Evolutionary conservation across 2,888 invertebrate species (phyloP).

Genomic region (Leucoma salicis): DNA sequence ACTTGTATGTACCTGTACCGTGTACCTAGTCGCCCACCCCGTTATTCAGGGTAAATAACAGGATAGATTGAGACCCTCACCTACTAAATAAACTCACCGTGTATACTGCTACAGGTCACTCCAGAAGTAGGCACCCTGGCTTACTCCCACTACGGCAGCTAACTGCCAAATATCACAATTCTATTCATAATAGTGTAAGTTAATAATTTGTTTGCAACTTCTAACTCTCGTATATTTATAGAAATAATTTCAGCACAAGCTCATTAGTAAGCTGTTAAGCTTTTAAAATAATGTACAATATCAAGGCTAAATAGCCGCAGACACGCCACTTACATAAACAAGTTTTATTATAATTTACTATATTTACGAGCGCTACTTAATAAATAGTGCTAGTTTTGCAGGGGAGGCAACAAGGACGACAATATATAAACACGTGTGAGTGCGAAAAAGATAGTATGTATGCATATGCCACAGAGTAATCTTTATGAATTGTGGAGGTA

Average conservation of each 20-base stretch:
- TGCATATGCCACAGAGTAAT: constrained; percentile 38
- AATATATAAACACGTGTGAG: not conserved
- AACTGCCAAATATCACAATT: too few species aligned
- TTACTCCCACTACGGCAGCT: too few species aligned
- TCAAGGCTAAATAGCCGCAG: constrained; percentile 34
- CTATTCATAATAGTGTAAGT: constrained; percentile 9
- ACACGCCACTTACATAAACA: constrained; percentile 38
- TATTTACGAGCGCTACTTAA: constrained; percentile 34
- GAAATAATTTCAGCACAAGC: constrained; percentile 24
- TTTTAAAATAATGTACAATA: constrained; percentile 31
- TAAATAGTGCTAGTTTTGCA: constrained; percentile 43
- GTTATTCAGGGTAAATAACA: too few species aligned
- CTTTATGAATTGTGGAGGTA: constrained; percentile 16
- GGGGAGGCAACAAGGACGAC: constrained; percentile 8
- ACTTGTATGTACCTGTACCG: too few species aligned
- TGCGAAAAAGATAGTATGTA: constrained; percentile 21
- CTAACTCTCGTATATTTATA: constrained; percentile 10
- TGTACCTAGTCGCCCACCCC: too few species aligned
- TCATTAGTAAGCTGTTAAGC: constrained; percentile 32
- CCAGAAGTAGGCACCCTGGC: too few species aligned
- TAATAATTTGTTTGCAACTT: constrained; percentile 19
- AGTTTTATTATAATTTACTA: constrained; percentile 37
- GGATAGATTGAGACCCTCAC: too few species aligned
- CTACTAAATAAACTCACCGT: too few species aligned
- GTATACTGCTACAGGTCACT: too few species aligned